Conservation (phyloP, 2,113 vertebrate species). For the Malurus elegans region DNA sequence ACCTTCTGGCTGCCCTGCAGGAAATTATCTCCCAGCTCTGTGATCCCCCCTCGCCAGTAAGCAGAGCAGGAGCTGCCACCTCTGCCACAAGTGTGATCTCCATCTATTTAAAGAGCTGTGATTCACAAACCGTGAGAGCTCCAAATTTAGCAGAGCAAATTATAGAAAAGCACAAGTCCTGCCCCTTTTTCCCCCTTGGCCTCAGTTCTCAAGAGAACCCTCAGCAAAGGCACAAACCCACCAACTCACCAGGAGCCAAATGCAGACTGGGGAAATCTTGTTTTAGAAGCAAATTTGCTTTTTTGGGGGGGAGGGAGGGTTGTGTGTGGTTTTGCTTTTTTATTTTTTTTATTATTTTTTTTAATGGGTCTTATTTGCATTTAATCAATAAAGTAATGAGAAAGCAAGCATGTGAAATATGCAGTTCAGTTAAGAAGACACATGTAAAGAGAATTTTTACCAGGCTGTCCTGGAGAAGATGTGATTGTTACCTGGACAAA, state of each 20-base stretch:
- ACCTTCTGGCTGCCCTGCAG: neutral
- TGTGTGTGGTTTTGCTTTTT: neutral
- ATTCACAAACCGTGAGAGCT: neutral
- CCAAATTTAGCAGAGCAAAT: neutral
- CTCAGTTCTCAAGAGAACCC: neutral
- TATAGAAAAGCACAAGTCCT: neutral
- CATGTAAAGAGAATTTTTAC: slow-evolving; percentile 15
- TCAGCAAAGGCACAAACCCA: neutral
- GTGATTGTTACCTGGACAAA: slow-evolving; percentile 54
- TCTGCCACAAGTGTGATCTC: neutral
- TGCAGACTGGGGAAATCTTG: neutral
- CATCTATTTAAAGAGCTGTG: neutral
- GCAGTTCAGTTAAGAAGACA: slow-evolving; percentile 6
- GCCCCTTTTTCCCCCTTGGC: neutral
- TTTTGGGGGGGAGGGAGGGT: too few relatives aligned
- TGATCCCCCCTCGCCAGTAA: neutral
- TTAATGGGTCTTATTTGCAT: neutral
- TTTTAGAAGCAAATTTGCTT: neutral
- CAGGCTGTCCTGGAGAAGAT: slow-evolving; percentile 11
- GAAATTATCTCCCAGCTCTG: neutral
- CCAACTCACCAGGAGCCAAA: neutral
- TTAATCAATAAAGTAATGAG: neutral
- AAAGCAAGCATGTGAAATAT: neutral
- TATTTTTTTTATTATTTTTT: neutral
- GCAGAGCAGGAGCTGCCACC: neutral